A percentile compares a stretch with the other conserved stretches of the same genome.
phyloP scores from a whole-genome alignment of 92 coral and sea anemone genomes.

The Diadumene lineata region DNA sequence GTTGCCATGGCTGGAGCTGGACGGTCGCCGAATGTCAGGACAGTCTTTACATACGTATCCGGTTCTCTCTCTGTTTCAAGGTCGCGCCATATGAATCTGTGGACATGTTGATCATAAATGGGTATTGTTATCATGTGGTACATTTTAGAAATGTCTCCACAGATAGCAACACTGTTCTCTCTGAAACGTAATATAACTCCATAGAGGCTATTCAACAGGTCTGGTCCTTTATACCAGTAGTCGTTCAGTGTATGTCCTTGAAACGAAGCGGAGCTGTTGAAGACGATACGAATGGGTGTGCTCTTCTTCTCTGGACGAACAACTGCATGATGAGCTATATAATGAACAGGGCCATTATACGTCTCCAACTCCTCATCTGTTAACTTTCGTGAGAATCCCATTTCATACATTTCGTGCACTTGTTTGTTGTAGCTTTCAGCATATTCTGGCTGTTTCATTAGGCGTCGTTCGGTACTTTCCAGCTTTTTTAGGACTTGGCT shows the following conservation, averaged over 20 bases:
- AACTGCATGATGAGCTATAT: constrained; percentile 47
- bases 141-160: constrained; percentile 61
- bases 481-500: constrained; percentile 30
- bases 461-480: constrained; percentile 48
- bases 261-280: constrained; percentile 48
- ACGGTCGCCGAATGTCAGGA: constrained; percentile 51
- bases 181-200: constrained; percentile 52
- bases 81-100: constrained; percentile 64
- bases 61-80: constrained; percentile 49
- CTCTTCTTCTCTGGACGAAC: constrained; percentile 50
- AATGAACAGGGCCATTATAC: constrained; percentile 52
- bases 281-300: constrained; percentile 56
- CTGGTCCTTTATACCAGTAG: constrained; percentile 49
- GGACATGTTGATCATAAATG: constrained; percentile 59
- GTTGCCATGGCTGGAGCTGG: constrained; percentile 61
- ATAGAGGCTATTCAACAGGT: constrained; percentile 36
- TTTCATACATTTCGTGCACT: constrained; percentile 52
- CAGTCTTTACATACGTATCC: constrained; percentile 57
- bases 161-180: constrained; percentile 40
- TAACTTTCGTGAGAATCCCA: constrained; percentile 55
- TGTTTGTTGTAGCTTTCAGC: constrained; percentile 43
- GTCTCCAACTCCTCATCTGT: constrained; percentile 31
- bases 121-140: constrained; percentile 56
- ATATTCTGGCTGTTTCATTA: constrained; percentile 33
- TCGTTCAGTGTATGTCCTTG: constrained; percentile 55